Conservation (phyloP, 1,140 invertebrate species). For the Meteorus sp. region DNA sequence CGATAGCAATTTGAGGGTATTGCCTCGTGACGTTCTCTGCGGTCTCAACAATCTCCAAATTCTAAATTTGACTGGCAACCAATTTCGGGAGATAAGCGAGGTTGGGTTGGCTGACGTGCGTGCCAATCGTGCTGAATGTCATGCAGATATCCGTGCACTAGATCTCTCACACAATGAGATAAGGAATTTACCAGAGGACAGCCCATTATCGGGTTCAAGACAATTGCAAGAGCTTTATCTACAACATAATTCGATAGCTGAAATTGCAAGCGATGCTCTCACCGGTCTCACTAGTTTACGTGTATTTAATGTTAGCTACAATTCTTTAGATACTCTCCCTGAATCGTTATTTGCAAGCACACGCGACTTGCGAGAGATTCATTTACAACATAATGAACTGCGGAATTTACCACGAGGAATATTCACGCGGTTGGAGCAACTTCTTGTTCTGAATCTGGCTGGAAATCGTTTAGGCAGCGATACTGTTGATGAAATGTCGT, state of each 20-base stretch:
- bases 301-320: conserved; percentile 82
- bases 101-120: conserved; percentile 66
- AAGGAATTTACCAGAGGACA: conserved; percentile 68
- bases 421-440: conserved; percentile 79
- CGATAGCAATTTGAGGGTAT: conserved; percentile 77
- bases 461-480: conserved; percentile 83
- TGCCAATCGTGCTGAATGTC: conserved; percentile 50
- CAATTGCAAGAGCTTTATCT: conserved; percentile 76
- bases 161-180: conserved; percentile 82
- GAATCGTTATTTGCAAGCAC: conserved; percentile 77
- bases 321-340: conserved; percentile 75
- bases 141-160: conserved; percentile 69
- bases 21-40: conserved; percentile 77
- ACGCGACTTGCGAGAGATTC: conserved; percentile 78
- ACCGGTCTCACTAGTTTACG: conserved; percentile 73
- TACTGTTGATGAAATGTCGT: conserved; percentile 80
- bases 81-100: conserved; percentile 72
- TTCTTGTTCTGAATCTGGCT: conserved; percentile 83
- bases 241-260: conserved; percentile 81
- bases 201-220: conserved; percentile 71
- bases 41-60: conserved; percentile 75
- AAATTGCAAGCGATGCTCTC: conserved; percentile 76
- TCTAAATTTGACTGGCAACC: conserved; percentile 82
- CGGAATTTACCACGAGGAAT: conserved; percentile 78
- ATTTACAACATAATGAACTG: conserved; percentile 79